phyloP scores from a whole-genome alignment of 2,797 vertebrate genomes.

The Sphenopsis melanotis region DNA sequence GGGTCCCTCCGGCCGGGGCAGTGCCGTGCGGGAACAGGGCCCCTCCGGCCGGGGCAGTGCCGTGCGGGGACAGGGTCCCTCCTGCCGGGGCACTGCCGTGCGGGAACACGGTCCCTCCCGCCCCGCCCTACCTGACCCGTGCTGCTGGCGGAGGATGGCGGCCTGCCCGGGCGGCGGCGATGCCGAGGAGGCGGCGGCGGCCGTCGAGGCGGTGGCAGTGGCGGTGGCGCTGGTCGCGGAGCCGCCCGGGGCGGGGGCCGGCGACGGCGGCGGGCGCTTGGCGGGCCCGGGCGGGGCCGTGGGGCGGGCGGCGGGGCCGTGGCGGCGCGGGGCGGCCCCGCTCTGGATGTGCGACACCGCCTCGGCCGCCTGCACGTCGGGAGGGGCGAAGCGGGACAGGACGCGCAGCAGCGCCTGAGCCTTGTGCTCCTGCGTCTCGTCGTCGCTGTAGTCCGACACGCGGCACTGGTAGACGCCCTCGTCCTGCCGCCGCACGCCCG shows the following conservation, averaged over 20 bases:
- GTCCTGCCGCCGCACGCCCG: conserved; percentile 85
- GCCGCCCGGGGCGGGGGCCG: neutral
- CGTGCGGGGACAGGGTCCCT: too few species aligned
- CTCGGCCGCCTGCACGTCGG: conserved; percentile 88
- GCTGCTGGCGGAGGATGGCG: conserved; percentile 82
- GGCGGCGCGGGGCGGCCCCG: too few species aligned
- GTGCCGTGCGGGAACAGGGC: too few species aligned
- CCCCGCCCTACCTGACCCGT: conserved; percentile 81
- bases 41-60: too few species aligned
- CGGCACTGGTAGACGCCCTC: conserved; percentile 92
- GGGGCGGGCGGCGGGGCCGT: conserved; percentile 49
- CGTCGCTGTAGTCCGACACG: conserved; percentile 88
- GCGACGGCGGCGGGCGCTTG: conserved; percentile 52
- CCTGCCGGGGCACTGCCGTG: too few species aligned
- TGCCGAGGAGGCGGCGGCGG: conserved; percentile 76
- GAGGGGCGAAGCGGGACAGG: conserved; percentile 74
- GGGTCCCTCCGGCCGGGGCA: neutral
- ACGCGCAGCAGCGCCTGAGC: conserved; percentile 86
- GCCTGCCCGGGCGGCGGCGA: conserved; percentile 77
- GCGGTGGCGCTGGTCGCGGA: neutral
- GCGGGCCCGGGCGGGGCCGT: conserved; percentile 58
- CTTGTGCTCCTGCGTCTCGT: conserved; percentile 87
- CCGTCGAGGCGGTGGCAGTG: neutral
- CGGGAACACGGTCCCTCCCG: too few species aligned
- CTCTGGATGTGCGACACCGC: conserved; percentile 76